These are phyloP conservation scores for Drosophila leonis DNA, from an alignment of 2,888 invertebrate genomes.

Conservation along the genomic window DNA sequence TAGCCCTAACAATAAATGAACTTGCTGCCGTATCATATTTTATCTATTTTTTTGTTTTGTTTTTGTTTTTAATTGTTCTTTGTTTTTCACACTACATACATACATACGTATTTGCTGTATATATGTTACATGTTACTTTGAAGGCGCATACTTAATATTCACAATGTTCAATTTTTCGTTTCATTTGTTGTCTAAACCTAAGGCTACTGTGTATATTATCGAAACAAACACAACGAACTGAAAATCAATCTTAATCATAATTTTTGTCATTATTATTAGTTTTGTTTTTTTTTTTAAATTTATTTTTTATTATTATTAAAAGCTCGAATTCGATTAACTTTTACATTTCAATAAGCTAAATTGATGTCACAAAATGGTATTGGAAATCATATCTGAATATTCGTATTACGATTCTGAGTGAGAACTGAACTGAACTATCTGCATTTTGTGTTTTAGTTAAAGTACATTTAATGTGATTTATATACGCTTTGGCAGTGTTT, in stretches of 20 bases:
- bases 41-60: slow-evolving; percentile 16
- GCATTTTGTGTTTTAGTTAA: slow-evolving; percentile 37
- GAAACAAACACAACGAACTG: slow-evolving; percentile 58
- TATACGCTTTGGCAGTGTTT: slow-evolving; percentile 84
- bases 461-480: slow-evolving; percentile 77
- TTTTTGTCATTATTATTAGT: slow-evolving; percentile 25
- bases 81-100: slow-evolving; percentile 59
- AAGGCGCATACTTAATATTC: slow-evolving; percentile 84
- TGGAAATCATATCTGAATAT: slow-evolving; percentile 31
- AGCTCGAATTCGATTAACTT: slow-evolving; percentile 81
- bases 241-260: slow-evolving; percentile 41
- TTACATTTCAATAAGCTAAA: slow-evolving; percentile 59
- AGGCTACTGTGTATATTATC: slow-evolving; percentile 51
- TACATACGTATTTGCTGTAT: slow-evolving; percentile 43
- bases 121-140: slow-evolving; percentile 67
- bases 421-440: slow-evolving; percentile 32
- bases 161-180: slow-evolving; percentile 69
- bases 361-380: slow-evolving; percentile 49
- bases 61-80: slow-evolving; percentile 30
- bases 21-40: slow-evolving; percentile 39
- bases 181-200: slow-evolving; percentile 59
- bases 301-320: slow-evolving; percentile 72
- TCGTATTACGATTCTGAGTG: slow-evolving; percentile 12
- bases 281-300: slow-evolving; percentile 25
- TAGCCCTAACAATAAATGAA: slow-evolving; percentile 70